phyloP scores from a whole-genome alignment of 2,113 vertebrate genomes.

The Phoxinus phoxinus region DNA sequence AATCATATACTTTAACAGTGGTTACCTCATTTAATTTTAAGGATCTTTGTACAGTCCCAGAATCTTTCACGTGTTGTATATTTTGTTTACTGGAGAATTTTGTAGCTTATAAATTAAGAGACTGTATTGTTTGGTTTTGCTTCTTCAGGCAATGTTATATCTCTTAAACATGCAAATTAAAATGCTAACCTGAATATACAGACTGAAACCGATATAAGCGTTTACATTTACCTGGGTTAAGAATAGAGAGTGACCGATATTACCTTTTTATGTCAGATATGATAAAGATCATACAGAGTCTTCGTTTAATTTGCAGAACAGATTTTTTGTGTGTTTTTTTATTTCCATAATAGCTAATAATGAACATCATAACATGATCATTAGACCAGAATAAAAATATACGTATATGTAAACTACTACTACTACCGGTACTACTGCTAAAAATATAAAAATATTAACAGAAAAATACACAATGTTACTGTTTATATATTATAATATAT shows the following conservation, averaged over 20 bases:
- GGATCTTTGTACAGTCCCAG: neutral
- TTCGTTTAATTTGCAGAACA: neutral
- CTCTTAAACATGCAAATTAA: neutral
- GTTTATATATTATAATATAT: no score
- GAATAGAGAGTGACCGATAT: neutral
- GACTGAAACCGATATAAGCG: neutral
- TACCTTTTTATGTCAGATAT: neutral
- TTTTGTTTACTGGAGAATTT: neutral
- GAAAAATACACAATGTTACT: no score
- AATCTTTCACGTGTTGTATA: neutral
- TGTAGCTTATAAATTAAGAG: neutral
- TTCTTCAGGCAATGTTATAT: neutral
- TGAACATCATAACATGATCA: neutral
- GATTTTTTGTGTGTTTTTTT: neutral
- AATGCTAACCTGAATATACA: neutral
- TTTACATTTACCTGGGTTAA: neutral
- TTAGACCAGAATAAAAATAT: neutral
- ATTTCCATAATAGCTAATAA: neutral
- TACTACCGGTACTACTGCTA: no score
- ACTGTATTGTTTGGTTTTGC: neutral
- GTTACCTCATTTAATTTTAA: neutral
- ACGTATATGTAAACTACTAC: neutral
- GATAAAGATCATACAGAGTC: neutral
- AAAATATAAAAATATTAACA: no score
- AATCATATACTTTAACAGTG: neutral